phyloP scores from a whole-genome alignment of 2,113 vertebrate genomes.

The Notothenia rossii region DNA sequence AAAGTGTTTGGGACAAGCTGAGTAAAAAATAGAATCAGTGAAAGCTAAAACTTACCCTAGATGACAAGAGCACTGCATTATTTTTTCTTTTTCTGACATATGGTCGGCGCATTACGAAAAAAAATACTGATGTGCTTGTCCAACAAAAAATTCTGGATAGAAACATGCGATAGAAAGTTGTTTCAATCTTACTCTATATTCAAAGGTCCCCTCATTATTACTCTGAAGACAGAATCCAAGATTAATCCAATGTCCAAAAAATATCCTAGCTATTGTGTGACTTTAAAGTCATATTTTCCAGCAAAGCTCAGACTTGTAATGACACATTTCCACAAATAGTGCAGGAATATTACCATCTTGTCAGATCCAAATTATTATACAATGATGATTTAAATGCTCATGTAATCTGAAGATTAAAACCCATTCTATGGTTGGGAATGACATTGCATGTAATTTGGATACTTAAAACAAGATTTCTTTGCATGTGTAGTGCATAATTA shows the following conservation, averaged over 20 bases:
- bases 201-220: too few species aligned
- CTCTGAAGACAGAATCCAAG: too few species aligned
- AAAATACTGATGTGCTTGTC: background rate
- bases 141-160: background rate
- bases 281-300: background rate
- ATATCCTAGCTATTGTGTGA: too few species aligned
- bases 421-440: conserved; percentile 38
- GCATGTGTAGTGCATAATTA: conserved; percentile 29
- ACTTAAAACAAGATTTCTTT: conserved; percentile 40
- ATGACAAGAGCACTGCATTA: background rate
- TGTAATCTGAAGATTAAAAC: conserved; percentile 56
- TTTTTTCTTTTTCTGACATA: background rate
- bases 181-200: too few species aligned
- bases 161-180: background rate
- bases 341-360: background rate
- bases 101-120: too few species aligned
- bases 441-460: conserved; percentile 29
- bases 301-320: background rate
- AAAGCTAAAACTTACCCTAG: background rate
- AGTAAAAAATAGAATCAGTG: background rate
- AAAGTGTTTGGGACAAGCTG: background rate
- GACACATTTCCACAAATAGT: background rate
- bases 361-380: background rate
- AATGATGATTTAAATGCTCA: conserved; percentile 37
- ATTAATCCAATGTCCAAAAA: too few species aligned